Percentiles rank a stretch among this genome's conserved stretches.
Conservation (phyloP, 2,888 invertebrate genomes). For the Tipula lateralis region DNA sequence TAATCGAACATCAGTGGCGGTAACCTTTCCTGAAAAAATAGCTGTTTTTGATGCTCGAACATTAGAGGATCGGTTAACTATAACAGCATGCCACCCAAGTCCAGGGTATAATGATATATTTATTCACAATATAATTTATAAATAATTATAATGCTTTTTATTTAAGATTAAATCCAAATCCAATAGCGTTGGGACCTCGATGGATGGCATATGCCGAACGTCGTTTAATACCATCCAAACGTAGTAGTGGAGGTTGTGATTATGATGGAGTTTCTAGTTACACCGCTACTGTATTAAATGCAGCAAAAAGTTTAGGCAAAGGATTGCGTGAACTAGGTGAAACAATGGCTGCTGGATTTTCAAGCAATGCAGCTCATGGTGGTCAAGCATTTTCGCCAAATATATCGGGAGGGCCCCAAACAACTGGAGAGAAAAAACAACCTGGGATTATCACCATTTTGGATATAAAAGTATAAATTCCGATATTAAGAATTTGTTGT, state of each 20-base stretch:
- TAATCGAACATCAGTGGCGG: conserved; percentile 82
- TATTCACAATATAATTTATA: conserved; percentile 49
- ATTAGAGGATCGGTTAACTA: conserved; percentile 77
- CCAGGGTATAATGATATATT: conserved; percentile 56
- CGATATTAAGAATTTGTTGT: conserved; percentile 27
- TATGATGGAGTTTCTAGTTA: conserved; percentile 82
- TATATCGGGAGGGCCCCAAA: conserved; percentile 45
- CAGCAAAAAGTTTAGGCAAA: conserved; percentile 89
- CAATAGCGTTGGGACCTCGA: conserved; percentile 78
- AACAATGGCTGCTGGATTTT: conserved; percentile 84
- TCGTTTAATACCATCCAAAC: conserved; percentile 68
- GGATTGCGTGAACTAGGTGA: conserved; percentile 86
- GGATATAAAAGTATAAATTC: conserved; percentile 65
- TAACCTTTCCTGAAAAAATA: conserved; percentile 83
- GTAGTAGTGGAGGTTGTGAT: conserved; percentile 80
- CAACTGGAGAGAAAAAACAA: conserved; percentile 61
- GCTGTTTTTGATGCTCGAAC: conserved; percentile 87
- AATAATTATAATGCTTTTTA: background rate
- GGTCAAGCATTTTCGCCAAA: conserved; percentile 50
- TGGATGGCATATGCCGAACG: conserved; percentile 86
- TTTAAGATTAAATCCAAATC: conserved; percentile 58
- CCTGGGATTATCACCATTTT: conserved; percentile 86
- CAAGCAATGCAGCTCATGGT: conserved; percentile 57
- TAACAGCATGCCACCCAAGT: conserved; percentile 85
- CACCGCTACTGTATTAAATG: conserved; percentile 89